Evolutionary conservation across 2,888 invertebrate genomes (phyloP).

Genomic region (Megamerina dolium): DNA sequence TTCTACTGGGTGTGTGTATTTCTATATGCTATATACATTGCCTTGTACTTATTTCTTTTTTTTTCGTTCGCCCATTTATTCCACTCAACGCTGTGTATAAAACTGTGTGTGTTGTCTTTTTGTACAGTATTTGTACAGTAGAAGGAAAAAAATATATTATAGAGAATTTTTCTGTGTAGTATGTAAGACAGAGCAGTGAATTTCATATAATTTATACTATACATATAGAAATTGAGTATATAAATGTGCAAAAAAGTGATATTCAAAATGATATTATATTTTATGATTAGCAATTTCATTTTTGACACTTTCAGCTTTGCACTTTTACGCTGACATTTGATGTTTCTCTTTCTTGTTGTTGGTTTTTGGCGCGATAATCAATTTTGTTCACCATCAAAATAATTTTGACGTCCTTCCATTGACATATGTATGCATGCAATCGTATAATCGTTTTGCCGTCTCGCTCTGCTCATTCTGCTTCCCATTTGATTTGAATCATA

Average conservation of each 20-base stretch:
- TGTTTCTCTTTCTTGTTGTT: constrained; percentile 1
- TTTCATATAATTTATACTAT: no score
- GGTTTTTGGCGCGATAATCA: constrained; percentile 18
- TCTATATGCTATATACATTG: no score
- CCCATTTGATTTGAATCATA: no score
- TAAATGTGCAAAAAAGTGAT: no score
- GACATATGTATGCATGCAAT: constrained; percentile 8
- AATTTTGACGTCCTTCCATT: constrained; percentile 13
- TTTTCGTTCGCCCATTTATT: no score
- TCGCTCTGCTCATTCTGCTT: constrained; percentile 10
- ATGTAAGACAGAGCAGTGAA: background rate
- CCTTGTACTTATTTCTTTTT: constrained; percentile 9
- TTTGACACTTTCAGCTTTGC: constrained; percentile 15
- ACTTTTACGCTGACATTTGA: constrained; percentile 12
- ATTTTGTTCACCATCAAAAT: constrained; percentile 12
- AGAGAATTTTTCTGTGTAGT: constrained; percentile 7
- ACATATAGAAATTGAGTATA: no score
- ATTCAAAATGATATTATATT: no score
- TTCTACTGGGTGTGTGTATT: no score
- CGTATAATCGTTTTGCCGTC: constrained; percentile 7
- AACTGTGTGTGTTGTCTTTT: no score
- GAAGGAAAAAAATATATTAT: no score
- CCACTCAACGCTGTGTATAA: no score
- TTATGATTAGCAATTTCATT: no score
- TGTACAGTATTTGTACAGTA: constrained; percentile 2